Evolutionary conservation across 1,140 invertebrate species (phyloP).

Genomic region (Orius insidiosus): DNA sequence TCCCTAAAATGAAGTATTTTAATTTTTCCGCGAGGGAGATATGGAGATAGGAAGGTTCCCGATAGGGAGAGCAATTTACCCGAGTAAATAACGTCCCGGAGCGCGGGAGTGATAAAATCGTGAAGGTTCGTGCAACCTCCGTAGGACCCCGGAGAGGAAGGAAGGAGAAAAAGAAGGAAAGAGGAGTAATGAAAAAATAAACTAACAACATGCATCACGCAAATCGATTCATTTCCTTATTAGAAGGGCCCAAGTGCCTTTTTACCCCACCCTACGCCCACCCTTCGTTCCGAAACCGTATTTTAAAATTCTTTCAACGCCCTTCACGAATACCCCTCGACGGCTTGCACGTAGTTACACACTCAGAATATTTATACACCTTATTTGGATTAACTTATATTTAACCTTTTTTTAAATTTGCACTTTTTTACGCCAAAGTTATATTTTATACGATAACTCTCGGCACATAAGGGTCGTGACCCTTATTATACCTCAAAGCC

Average conservation of each 20-base stretch:
- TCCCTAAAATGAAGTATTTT: conserved; percentile 4
- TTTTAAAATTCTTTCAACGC: too few relatives aligned
- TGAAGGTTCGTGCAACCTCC: conserved; percentile 1
- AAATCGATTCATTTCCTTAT: conserved; percentile 17
- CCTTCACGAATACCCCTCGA: too few relatives aligned
- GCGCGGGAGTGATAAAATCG: conserved; percentile 6
- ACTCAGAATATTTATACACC: too few relatives aligned
- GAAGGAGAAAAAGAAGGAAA: background rate
- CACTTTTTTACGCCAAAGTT: too few relatives aligned
- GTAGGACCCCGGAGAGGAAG: background rate
- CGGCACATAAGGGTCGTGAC: too few relatives aligned
- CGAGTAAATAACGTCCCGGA: conserved; percentile 7
- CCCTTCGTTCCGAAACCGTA: too few relatives aligned
- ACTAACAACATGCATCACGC: conserved; percentile 15
- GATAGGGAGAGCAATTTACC: conserved; percentile 8
- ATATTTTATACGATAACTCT: too few relatives aligned
- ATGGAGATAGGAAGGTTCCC: background rate
- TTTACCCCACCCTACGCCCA: too few relatives aligned
- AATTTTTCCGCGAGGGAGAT: conserved; percentile 5
- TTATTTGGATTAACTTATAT: too few relatives aligned
- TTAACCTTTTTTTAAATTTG: too few relatives aligned
- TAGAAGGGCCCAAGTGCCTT: conserved; percentile 3
- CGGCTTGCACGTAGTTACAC: too few relatives aligned
- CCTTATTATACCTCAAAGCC: too few relatives aligned
- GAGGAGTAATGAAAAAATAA: conserved; percentile 9